Evolutionary conservation across 1,140 invertebrate genomes (phyloP), one percentile per base, ranked within the genome.

Genomic region (Drosophila nigromelanica): DNA sequence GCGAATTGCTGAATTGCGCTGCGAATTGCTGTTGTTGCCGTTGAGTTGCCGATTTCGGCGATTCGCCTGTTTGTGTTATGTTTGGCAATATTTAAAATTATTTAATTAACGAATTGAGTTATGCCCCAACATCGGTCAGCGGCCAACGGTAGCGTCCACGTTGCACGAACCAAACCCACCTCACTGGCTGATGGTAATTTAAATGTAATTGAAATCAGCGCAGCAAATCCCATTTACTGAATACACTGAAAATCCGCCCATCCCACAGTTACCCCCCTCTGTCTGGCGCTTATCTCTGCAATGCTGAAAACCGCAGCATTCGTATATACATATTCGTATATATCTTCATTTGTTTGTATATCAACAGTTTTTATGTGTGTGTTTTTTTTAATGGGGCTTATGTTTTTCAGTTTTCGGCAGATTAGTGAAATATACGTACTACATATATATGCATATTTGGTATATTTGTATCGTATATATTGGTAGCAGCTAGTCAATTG

Each of bases 61-160:
- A 12, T 68, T 81, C 61, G 43, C 35, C 60, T 43, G 51, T n/a
- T 63, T 62, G 52, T 82, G 78, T 78, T 87, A 75, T 82, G 72
- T 80, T 69, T 73, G 75, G 75, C 83, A 89, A 89, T 87, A 89
- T 87, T 89, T 83, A 83, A 87, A 83, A 87, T 89, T 89, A 89
- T 87, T 87, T 87, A 87, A 89, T 87, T 79, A 87, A 87, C 79
- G 79, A 89, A 89, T 89, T 83, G 83, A 82, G 76, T 89, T 87
- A 87, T 89, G 79, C 69, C 37, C 45, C 64, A 54, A 59, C 48
- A 75, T 62, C 62, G 52, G 58, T 66, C 39, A 55, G 27, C 10
- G 47, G 62, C 18, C 18, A 18, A 43, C 35, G n/a, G 24, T 21
- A n/a, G 11, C 45, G 12, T 5, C 21, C 7, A 24, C 18, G 18